Evolutionary conservation across 2,888 invertebrate genomes (phyloP).

Genomic region (Hydraecia micacea): DNA sequence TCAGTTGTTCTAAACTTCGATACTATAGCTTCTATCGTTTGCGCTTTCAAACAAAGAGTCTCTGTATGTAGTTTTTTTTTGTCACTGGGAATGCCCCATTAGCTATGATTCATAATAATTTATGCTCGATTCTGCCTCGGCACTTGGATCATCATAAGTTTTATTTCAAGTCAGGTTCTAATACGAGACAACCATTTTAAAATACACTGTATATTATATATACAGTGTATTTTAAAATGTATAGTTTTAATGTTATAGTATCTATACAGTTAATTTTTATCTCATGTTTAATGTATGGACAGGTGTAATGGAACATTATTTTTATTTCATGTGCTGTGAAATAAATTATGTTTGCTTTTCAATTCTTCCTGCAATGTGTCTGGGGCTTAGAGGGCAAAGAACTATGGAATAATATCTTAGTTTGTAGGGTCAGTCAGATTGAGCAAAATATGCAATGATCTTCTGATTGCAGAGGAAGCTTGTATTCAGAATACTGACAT

Average conservation of each 20-base stretch:
- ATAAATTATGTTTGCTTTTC: conserved; percentile 2
- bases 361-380: not conserved
- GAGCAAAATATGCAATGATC: not conserved
- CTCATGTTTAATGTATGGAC: conserved; percentile 17
- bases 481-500: not conserved
- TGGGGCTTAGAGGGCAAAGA: not conserved
- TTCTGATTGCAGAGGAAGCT: not conserved
- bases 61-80: conserved; percentile 13
- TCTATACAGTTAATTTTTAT: conserved; percentile 8
- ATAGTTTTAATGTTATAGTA: not conserved
- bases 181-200: not conserved
- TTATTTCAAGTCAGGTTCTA: not conserved
- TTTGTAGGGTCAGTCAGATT: not conserved
- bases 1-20: not conserved
- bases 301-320: conserved; percentile 29
- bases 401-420: not conserved
- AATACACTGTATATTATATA: not conserved
- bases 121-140: conserved; percentile 7
- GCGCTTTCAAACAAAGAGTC: conserved; percentile 13
- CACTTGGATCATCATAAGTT: not conserved
- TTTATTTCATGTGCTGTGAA: not conserved
- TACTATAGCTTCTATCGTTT: not conserved
- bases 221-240: too few relatives aligned
- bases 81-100: conserved; percentile 40
- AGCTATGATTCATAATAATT: conserved; percentile 45